These are phyloP conservation scores for Platynereis dumerilii DNA, from an alignment of 2,888 invertebrate genomes.

Conservation along the genomic window DNA sequence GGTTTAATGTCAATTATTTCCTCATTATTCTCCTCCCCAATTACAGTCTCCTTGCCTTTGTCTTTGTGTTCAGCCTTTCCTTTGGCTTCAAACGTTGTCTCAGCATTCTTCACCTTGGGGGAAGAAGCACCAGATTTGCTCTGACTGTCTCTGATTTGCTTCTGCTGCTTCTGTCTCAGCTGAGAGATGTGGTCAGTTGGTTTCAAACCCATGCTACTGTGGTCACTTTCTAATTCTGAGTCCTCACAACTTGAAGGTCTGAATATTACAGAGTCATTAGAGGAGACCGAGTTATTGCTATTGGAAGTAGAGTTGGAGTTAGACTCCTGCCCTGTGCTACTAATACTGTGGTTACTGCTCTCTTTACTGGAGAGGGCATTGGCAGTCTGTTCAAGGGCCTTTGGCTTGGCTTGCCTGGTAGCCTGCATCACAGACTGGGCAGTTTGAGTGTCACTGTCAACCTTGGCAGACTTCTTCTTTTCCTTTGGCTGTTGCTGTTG, in stretches of 20 bases:
- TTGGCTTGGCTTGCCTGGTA: slow-evolving; percentile 2
- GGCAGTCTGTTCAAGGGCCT: not conserved
- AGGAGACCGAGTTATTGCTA: slow-evolving; percentile 48
- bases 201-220: slow-evolving; percentile 1
- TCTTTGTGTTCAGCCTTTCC: slow-evolving; percentile 48
- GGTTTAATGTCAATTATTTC: slow-evolving; percentile 80
- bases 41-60: slow-evolving; percentile 68
- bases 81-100: slow-evolving; percentile 59
- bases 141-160: not conserved
- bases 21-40: slow-evolving; percentile 64
- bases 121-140: not conserved
- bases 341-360: slow-evolving; percentile 27
- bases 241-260: slow-evolving; percentile 48
- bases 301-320: slow-evolving; percentile 33
- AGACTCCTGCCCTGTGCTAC: slow-evolving; percentile 25
- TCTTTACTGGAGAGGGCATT: slow-evolving; percentile 16
- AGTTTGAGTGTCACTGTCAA: slow-evolving; percentile 40
- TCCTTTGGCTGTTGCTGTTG: slow-evolving; percentile 5
- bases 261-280: slow-evolving; percentile 54
- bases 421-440: slow-evolving; percentile 22
- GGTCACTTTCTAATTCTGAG: slow-evolving; percentile 29
- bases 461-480: slow-evolving; percentile 26
- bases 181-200: slow-evolving; percentile 37
- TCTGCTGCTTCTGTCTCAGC: slow-evolving; percentile 28
- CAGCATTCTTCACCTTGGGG: slow-evolving; percentile 44